Evolutionary conservation across 2,888 invertebrate species (phyloP).

Genomic region (Sepioteuthis lessoniana): DNA sequence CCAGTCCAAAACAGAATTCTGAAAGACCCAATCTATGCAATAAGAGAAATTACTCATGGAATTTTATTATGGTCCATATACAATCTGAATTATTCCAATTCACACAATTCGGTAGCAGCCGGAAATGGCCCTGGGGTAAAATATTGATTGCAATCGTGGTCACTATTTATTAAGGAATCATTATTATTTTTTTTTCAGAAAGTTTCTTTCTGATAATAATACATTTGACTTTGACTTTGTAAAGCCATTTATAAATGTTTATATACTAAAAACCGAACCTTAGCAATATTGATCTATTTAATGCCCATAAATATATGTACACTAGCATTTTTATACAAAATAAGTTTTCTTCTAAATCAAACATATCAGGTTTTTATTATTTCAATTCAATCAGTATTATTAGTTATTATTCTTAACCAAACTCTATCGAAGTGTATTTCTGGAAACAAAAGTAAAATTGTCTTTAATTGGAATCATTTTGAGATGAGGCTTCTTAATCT

Average conservation of each 20-base stretch:
- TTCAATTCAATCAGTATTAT: too few species aligned
- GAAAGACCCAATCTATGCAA: neutral
- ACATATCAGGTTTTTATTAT: too few species aligned
- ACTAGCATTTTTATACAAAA: too few species aligned
- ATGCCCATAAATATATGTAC: too few species aligned
- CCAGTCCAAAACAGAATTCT: neutral
- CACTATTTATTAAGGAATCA: neutral
- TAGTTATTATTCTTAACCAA: too few species aligned
- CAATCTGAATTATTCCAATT: slow-evolving; percentile 10
- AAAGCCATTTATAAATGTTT: neutral
- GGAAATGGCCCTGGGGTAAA: neutral
- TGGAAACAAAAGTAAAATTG: too few species aligned
- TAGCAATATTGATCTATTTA: too few species aligned
- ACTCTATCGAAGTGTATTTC: too few species aligned
- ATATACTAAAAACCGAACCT: neutral
- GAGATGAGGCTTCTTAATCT: too few species aligned
- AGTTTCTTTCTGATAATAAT: neutral
- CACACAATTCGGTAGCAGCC: neutral
- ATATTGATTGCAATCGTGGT: neutral
- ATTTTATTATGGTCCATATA: neutral
- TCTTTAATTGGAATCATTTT: too few species aligned
- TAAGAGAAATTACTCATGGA: neutral
- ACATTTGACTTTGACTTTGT: neutral
- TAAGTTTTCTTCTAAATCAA: too few species aligned
- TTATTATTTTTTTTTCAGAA: neutral